Evolutionary conservation across 1,140 invertebrate genomes (phyloP).

Genomic region (Zeugodacus cucurbitae): DNA sequence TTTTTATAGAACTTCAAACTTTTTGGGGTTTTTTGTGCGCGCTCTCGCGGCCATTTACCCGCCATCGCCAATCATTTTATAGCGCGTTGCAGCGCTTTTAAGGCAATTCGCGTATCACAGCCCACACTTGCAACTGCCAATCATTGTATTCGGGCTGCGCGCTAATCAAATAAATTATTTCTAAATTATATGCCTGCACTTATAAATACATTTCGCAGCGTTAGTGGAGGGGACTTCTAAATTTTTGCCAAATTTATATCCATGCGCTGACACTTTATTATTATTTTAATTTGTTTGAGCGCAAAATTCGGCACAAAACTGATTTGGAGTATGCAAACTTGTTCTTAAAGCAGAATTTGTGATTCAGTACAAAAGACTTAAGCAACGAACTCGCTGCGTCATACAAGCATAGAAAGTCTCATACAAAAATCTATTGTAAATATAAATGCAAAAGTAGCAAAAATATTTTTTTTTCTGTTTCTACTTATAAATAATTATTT

Average conservation of each 20-base stretch:
- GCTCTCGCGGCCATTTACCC: neutral
- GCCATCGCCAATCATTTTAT: neutral
- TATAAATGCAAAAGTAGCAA: neutral
- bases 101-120: neutral
- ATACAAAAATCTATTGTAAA: neutral
- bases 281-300: constrained; percentile 7
- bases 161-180: constrained; percentile 15
- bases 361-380: constrained; percentile 55
- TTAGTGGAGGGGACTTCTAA: neutral
- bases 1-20: too few species aligned
- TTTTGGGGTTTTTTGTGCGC: neutral
- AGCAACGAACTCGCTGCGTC: constrained; percentile 53
- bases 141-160: neutral
- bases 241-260: neutral
- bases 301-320: neutral
- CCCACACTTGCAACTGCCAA: constrained; percentile 1
- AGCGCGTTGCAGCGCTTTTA: neutral
- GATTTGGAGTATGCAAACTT: neutral
- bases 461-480: neutral
- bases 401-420: neutral
- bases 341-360: neutral
- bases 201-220: neutral
- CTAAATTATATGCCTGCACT: neutral
- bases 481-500: neutral
- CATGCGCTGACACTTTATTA: neutral